Base-by-base conservation (phyloP, 2,797 vertebrate genomes). In the Diplodus sargus region DNA sequence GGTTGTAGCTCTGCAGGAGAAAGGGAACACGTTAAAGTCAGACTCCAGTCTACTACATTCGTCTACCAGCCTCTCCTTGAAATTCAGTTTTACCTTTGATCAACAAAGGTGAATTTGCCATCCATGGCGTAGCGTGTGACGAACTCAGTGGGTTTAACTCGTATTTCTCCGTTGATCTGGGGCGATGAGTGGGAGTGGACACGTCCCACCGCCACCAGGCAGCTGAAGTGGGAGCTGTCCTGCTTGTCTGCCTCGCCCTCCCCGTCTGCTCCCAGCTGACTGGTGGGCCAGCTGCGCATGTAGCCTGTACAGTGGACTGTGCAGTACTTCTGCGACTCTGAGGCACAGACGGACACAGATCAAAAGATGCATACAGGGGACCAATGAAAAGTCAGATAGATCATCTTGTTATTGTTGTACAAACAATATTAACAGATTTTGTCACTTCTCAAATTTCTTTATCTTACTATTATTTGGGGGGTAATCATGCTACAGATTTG, bases 221-320 rank as follows among this genome's bases (percentile, higher is more conserved):
- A 99, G 92, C 96, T 97, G 90, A 97, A 97, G 81, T 95, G 94
- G 75, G 93, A 95, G 81, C 92, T 92, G 43, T 96, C 96, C 86
- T 92, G 91, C 73, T 97, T 96, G 76, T 97, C 96, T 0, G 76
- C 83, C 34, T 96, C 96, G 0, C 90, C 94, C 75, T 97, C 97
- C 15, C 93, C 96, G 87, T 97, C 96, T 20, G 93, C 84, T 67
- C 95, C 96, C 79, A 97, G 81, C 80, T 96, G 94, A 74, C 90
- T 95, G 59, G 94, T 94, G 28, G 96, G 96, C 97, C 97, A 99
- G 88, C 95, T 97, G 90, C 96, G 96, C 95, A 99, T 93, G 87
- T 99, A 99, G 52, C 98, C 98, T 18, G 97, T 98, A 85, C 97
- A 99, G 92, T 99, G 97, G 76, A 99, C 94, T 3, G 97, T 98